A percentile compares a stretch with the other conserved stretches of the same genome.
Conservation (phyloP, 1,140 invertebrate genomes). For the Heliconius hewitsoni region DNA sequence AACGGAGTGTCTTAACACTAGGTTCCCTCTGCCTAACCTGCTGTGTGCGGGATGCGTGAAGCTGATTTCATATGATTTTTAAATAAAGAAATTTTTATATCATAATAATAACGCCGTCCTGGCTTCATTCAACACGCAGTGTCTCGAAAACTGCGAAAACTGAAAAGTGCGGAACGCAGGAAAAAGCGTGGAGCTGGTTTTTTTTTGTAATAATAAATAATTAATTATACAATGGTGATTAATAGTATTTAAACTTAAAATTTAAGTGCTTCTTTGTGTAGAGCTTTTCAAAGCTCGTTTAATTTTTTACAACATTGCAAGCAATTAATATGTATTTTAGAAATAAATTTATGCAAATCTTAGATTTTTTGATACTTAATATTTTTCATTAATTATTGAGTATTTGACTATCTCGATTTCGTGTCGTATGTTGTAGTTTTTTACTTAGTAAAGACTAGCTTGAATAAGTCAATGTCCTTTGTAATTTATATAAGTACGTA, state of each 20-base stretch:
- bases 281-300: background rate
- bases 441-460: conserved; percentile 12
- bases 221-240: background rate
- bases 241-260: background rate
- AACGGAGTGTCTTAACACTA: too few relatives aligned
- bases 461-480: conserved; percentile 14
- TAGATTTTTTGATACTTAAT: conserved; percentile 13
- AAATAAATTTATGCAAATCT: conserved; percentile 29
- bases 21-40: too few relatives aligned
- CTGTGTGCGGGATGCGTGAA: too few relatives aligned
- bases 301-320: conserved; percentile 1
- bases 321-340: conserved; percentile 14
- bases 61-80: too few relatives aligned
- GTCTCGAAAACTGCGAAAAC: too few relatives aligned
- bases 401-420: conserved; percentile 15
- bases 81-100: too few relatives aligned
- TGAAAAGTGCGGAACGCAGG: too few relatives aligned
- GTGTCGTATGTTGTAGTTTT: conserved; percentile 20
- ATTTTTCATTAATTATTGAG: conserved; percentile 23
- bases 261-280: background rate
- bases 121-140: too few relatives aligned
- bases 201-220: too few relatives aligned
- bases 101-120: too few relatives aligned
- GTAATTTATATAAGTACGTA: conserved; percentile 5
- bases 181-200: too few relatives aligned